These are phyloP conservation scores for Drosophila meridionalis DNA, from an alignment of 2,888 invertebrate genomes.

Conservation along the genomic window DNA sequence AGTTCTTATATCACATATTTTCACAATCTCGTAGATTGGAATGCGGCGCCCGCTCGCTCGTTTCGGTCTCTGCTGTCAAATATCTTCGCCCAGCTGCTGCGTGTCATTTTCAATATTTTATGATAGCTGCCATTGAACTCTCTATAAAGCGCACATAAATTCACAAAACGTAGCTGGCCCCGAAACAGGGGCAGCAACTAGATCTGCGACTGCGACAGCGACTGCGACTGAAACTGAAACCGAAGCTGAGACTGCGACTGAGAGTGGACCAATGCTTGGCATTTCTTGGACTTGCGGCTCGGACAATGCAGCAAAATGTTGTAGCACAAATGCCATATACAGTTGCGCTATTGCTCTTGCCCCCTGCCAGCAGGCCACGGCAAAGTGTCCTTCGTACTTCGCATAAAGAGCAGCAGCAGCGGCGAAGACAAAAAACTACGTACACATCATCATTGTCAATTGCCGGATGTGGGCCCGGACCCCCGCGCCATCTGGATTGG, in stretches of 20 bases:
- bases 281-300: constrained; percentile 57
- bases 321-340: constrained; percentile 62
- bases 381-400: constrained; percentile 22
- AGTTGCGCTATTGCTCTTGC: constrained; percentile 43
- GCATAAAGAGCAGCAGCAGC: constrained; percentile 59
- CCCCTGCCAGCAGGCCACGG: not conserved
- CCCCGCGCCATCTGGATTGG: constrained; percentile 9
- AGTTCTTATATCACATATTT: constrained; percentile 35
- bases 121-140: constrained; percentile 82
- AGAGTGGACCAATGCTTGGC: constrained; percentile 31
- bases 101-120: constrained; percentile 79
- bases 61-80: not conserved
- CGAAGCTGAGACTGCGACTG: not conserved
- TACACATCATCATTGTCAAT: constrained; percentile 80
- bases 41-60: not conserved
- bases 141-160: constrained; percentile 79
- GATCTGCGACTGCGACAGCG: not conserved
- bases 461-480: constrained; percentile 67
- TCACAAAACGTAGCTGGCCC: constrained; percentile 53
- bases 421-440: constrained; percentile 76
- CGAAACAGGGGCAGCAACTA: constrained; percentile 10
- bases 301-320: constrained; percentile 70
- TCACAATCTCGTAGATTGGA: constrained; percentile 19
- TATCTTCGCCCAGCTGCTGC: constrained; percentile 31
- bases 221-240: constrained; percentile 15